These are phyloP conservation scores for Lissonota sp. DNA, from an alignment of 2,888 invertebrate genomes.

Conservation along the genomic window DNA sequence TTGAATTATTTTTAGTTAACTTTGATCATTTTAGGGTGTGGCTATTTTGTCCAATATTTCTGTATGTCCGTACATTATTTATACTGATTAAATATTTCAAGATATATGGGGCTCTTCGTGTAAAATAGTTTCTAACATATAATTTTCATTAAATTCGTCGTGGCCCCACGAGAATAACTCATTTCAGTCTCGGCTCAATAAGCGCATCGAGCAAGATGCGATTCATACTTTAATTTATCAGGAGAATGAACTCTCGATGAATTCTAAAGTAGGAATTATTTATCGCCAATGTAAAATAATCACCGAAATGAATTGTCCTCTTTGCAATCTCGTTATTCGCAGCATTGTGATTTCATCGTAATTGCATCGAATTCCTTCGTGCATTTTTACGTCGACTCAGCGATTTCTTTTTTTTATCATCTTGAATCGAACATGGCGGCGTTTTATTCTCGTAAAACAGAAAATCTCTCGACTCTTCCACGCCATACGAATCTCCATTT, in stretches of 20 bases:
- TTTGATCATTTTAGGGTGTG: too few species aligned
- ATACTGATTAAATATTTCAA: too few species aligned
- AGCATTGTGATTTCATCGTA: constrained; percentile 28
- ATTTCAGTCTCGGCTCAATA: constrained; percentile 41
- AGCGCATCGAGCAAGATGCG: constrained; percentile 25
- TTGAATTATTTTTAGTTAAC: too few species aligned
- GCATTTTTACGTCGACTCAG: not conserved
- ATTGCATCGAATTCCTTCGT: constrained; percentile 3
- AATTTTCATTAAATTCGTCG: constrained; percentile 55
- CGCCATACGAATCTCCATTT: constrained; percentile 27
- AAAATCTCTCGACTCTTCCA: constrained; percentile 8
- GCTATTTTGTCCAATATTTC: too few species aligned
- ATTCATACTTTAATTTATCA: constrained; percentile 39
- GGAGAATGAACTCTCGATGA: constrained; percentile 5
- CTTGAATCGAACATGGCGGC: constrained; percentile 1
- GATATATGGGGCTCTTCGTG: not conserved
- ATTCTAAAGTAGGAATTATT: constrained; percentile 42
- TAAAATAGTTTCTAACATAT: constrained; percentile 13
- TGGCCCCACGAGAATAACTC: constrained; percentile 17
- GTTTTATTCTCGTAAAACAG: not conserved
- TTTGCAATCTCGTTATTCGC: constrained; percentile 14
- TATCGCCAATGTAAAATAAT: constrained; percentile 26
- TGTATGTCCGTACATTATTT: too few species aligned
- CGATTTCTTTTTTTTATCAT: not conserved
- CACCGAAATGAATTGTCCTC: constrained; percentile 35